Base-by-base conservation (phyloP, 2,888 invertebrate genomes). In the Venusia cambrica region DNA sequence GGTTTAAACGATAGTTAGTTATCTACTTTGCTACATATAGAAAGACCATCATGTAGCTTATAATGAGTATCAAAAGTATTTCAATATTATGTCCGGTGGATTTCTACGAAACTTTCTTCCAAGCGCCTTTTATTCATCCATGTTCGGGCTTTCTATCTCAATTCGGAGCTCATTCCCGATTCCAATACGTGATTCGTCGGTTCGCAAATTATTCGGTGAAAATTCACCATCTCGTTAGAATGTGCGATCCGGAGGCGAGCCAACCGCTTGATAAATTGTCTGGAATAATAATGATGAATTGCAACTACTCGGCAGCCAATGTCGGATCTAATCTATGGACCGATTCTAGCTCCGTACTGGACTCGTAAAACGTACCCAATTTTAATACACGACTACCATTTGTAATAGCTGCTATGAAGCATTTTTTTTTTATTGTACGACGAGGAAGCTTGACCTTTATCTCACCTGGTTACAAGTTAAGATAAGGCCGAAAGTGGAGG, bases 211-310 rank as follows among this genome's bases (percentile, higher is more conserved):
- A 85, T 85, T 78, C 84, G 79, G 79, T 83, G 87, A 84, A 85
- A 87, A 87, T 87, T 84, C 87, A 85, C 80, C 85, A 80, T 83
- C 87, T 87, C 87, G 87, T 87, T 87, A 87, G 85, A 81, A 81
- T 81, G 83, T 80, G 83, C 84, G 79, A 81, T 73, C 72, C 80
- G 68, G 76, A 70, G 66, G 74, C 79, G 79, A 79, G 78, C 87
- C 80, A 83, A 84, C 84, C 85, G 83, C 83, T 84, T 85, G 87
- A 87, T 85, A 87, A 87, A 87, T 87, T 84, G 87, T 83, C 84
- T 81, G 87, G 87, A 87, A 87, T 87, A 87, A 87, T 85, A 87
- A 87, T 87, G 87, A 87, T 87, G 84, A 84, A 87, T 87, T 85
- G 85, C 85, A 83, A 79, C 85, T 83, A 79, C 73, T 62, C 64